These are phyloP conservation scores for Ormyrus rosae DNA, from an alignment of 2,888 invertebrate species.

Conservation along the genomic window DNA sequence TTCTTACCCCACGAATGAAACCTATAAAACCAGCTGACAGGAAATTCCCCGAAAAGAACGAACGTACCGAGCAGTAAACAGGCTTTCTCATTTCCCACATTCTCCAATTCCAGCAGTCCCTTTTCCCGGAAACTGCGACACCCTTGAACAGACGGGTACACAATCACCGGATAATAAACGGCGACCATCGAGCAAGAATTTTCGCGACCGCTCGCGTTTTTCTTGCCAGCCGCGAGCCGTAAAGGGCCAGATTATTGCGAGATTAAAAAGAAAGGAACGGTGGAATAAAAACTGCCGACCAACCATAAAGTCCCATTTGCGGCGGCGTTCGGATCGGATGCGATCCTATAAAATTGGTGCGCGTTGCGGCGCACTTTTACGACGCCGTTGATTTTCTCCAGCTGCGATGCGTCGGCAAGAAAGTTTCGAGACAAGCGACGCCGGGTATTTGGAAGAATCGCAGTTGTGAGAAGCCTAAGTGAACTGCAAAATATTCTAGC, in stretches of 20 bases:
- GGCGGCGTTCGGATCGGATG: constrained; percentile 55
- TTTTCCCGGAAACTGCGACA: no score
- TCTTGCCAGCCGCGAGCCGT: neutral
- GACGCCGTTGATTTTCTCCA: constrained; percentile 39
- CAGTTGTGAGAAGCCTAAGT: no score
- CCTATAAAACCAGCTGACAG: no score
- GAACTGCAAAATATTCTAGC: no score
- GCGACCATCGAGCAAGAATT: neutral
- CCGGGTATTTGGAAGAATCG: neutral
- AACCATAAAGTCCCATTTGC: constrained; percentile 54
- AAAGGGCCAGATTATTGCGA: constrained; percentile 37
- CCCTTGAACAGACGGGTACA: no score
- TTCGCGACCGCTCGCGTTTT: neutral
- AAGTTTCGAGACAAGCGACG: constrained; percentile 17
- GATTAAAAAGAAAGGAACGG: constrained; percentile 48
- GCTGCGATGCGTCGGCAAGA: constrained; percentile 17
- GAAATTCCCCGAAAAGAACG: no score
- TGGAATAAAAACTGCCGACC: constrained; percentile 32
- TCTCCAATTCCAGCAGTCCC: no score
- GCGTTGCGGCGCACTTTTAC: constrained; percentile 30
- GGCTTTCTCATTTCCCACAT: no score
- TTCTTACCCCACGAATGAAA: no score
- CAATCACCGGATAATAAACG: neutral
- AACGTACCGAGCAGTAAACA: no score
- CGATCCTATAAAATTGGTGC: constrained; percentile 59